Evolutionary conservation across 2,888 invertebrate species (phyloP).

Genomic region (Yponomeuta cagnagella): DNA sequence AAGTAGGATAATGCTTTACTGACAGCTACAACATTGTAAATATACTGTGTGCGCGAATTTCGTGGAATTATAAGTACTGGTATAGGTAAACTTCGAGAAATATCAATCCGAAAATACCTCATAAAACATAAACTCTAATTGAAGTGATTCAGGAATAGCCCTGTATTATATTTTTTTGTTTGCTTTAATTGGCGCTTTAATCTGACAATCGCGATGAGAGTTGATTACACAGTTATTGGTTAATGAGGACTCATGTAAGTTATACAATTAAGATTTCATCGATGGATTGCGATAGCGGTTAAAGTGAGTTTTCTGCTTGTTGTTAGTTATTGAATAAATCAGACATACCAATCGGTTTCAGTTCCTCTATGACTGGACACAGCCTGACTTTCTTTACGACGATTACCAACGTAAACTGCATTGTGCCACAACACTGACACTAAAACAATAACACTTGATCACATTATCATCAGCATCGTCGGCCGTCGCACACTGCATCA

Average conservation of each 20-base stretch:
- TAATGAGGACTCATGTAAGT: neutral
- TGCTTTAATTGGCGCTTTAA: neutral
- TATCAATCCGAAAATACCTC: no score
- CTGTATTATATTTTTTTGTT: neutral
- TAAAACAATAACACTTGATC: conserved; percentile 45
- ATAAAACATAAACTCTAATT: no score
- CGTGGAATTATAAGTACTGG: no score
- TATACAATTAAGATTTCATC: neutral
- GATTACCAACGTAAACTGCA: conserved; percentile 71
- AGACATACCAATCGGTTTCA: conserved; percentile 55
- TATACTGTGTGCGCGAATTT: no score
- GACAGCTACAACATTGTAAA: no score
- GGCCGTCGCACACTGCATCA: conserved; percentile 46
- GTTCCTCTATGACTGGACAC: conserved; percentile 60
- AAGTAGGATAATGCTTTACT: no score
- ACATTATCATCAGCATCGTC: conserved; percentile 44
- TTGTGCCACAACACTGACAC: conserved; percentile 47
- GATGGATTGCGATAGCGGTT: neutral
- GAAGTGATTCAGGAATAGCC: no score
- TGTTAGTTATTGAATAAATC: neutral
- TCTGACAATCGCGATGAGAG: neutral
- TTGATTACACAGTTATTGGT: neutral
- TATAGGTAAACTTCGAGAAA: no score
- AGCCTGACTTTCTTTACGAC: conserved; percentile 67
- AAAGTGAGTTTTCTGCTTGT: neutral